These are phyloP conservation scores for Scytalopus superciliaris DNA, from an alignment of 2,113 vertebrate genomes.

Conservation along the genomic window DNA sequence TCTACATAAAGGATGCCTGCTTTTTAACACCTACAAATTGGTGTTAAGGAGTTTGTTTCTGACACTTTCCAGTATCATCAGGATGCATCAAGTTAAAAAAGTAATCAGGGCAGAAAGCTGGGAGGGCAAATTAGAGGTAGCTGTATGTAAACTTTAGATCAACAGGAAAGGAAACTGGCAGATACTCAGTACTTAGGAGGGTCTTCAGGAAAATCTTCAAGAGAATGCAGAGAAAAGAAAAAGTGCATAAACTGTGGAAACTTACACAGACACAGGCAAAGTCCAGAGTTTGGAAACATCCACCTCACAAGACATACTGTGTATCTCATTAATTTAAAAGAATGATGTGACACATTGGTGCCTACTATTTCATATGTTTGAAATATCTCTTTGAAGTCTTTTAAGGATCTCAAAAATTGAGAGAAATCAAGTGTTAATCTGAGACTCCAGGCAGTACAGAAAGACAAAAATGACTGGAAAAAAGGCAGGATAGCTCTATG, in stretches of 20 bases:
- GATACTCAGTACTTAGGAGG: not conserved
- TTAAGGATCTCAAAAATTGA: not conserved
- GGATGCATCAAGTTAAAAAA: not conserved
- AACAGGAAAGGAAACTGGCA: not conserved
- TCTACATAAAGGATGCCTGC: not conserved
- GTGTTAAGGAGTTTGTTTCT: not conserved
- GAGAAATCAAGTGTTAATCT: not conserved
- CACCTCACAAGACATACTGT: not conserved
- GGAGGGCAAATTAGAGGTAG: not conserved
- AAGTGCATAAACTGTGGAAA: not conserved
- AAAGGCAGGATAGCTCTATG: not conserved
- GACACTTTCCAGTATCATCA: not conserved
- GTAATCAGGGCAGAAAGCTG: not conserved
- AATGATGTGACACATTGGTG: not conserved
- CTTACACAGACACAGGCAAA: not conserved
- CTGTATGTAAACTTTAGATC: not conserved
- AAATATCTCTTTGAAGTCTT: not conserved
- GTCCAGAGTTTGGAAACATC: not conserved
- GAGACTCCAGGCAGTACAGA: not conserved
- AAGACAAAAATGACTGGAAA: not conserved
- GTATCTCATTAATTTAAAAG: not conserved
- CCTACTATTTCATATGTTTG: not conserved
- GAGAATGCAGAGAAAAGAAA: not conserved
- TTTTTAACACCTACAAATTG: not conserved
- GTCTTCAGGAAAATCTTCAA: not conserved